phyloP scores from a whole-genome alignment of 2,113 vertebrate species.

The Xyliphius kryptos region DNA sequence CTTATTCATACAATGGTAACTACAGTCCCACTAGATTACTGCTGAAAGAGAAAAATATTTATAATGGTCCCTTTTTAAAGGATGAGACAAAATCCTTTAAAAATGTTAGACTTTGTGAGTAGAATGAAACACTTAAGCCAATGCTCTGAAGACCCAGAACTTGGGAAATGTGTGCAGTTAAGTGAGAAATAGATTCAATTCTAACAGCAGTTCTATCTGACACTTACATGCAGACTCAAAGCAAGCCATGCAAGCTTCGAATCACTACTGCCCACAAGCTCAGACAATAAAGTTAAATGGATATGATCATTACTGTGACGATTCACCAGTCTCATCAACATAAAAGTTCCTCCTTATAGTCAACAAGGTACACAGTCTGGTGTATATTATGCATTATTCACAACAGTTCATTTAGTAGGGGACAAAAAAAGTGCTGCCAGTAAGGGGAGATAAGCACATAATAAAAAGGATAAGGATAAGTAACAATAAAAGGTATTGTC shows the following conservation, averaged over 20 bases:
- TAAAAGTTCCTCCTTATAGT: neutral
- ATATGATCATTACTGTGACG: no score
- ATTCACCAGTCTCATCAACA: no score
- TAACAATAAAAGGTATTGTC: no score
- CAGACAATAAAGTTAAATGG: no score
- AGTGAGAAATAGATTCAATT: no score
- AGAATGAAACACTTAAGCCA: no score
- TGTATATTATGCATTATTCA: constrained; percentile 1
- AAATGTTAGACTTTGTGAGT: no score
- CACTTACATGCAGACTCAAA: constrained; percentile 20
- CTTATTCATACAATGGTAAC: no score
- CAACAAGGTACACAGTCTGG: neutral
- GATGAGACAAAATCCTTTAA: neutral
- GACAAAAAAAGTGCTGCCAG: constrained; percentile 15
- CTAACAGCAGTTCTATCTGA: constrained; percentile 11
- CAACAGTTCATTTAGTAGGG: constrained; percentile 18
- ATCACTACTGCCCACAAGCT: neutral
- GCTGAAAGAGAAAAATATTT: constrained; percentile 3
- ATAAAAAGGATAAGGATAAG: no score
- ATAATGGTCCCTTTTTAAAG: constrained; percentile 37
- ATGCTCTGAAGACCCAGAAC: neutral
- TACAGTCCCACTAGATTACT: constrained; percentile 8
- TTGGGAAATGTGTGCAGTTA: no score
- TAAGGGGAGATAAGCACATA: neutral
- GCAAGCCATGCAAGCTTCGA: constrained; percentile 28